Evolutionary conservation across 2,113 vertebrate species (phyloP).

Genomic region (Catagonus wagneri): DNA sequence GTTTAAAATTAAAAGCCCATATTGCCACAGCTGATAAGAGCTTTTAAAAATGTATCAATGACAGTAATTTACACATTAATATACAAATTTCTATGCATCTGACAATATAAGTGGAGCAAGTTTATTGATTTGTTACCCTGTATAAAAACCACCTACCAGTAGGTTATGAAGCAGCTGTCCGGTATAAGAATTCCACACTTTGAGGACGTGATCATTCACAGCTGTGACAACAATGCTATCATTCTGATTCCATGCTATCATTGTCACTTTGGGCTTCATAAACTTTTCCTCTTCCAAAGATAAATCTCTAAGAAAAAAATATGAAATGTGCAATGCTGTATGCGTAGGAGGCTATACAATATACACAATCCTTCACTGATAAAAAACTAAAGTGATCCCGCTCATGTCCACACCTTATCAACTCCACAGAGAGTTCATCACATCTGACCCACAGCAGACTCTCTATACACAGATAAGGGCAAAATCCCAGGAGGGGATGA

Average conservation of each 20-base stretch:
- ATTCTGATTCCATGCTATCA: constrained; percentile 98
- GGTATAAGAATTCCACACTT: constrained; percentile 98
- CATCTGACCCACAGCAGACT: neutral
- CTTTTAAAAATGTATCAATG: neutral
- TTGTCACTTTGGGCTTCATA: constrained; percentile 98
- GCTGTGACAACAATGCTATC: constrained; percentile 97
- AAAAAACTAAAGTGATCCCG: neutral
- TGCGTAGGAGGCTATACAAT: neutral
- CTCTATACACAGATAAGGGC: neutral
- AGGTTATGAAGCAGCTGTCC: constrained; percentile 96
- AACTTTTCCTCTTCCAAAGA: constrained; percentile 92
- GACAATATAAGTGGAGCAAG: neutral
- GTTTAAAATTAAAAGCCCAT: neutral
- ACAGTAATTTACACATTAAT: constrained; percentile 4
- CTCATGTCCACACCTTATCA: neutral
- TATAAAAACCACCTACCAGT: constrained; percentile 88
- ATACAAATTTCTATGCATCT: constrained; percentile 16
- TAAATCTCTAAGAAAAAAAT: constrained; percentile 80
- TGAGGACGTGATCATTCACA: constrained; percentile 97
- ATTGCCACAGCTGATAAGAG: neutral
- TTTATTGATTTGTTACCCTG: neutral
- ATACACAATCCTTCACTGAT: neutral
- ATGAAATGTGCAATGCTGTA: neutral
- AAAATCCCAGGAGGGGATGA: neutral
- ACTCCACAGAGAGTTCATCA: neutral